A percentile compares a stretch with the other conserved stretches of the same genome.
Evolutionary conservation across 1,140 invertebrate species (phyloP).

Genomic region (Drosophila lacteicornis): DNA sequence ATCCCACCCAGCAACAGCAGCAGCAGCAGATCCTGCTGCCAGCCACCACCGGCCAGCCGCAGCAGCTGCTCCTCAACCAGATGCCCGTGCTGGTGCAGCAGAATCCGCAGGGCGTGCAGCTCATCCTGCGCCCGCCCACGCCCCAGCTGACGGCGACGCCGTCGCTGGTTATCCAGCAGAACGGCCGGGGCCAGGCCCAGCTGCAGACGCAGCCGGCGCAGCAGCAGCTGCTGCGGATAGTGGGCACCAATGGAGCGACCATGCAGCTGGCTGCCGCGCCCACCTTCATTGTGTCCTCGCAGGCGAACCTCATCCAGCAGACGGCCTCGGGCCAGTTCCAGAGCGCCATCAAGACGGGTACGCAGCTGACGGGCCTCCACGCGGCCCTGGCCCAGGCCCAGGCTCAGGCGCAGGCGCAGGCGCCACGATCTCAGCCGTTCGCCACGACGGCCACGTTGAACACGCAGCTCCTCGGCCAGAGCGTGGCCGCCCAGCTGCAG

Average conservation of each 20-base stretch:
- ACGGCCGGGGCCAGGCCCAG: slow-evolving; percentile 75
- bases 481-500: slow-evolving; percentile 79
- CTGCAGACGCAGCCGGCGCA: slow-evolving; percentile 84
- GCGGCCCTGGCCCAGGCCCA: slow-evolving; percentile 75
- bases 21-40: slow-evolving; percentile 80
- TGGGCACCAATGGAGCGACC: slow-evolving; percentile 86
- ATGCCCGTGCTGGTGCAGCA: slow-evolving; percentile 85
- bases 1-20: slow-evolving; percentile 45
- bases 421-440: slow-evolving; percentile 84
- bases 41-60: slow-evolving; percentile 68
- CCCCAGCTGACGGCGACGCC: slow-evolving; percentile 85
- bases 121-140: slow-evolving; percentile 86
- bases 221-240: slow-evolving; percentile 86
- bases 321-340: slow-evolving; percentile 78
- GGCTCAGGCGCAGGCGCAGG: slow-evolving; percentile 72
- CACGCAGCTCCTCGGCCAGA: slow-evolving; percentile 79
- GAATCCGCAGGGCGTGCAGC: slow-evolving; percentile 86
- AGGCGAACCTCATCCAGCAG: slow-evolving; percentile 84
- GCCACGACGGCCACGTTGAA: slow-evolving; percentile 81
- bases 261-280: slow-evolving; percentile 84
- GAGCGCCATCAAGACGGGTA: slow-evolving; percentile 67
- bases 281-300: slow-evolving; percentile 84
- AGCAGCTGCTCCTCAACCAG: slow-evolving; percentile 82
- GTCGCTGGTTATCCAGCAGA: slow-evolving; percentile 84
- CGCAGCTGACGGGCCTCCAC: slow-evolving; percentile 78